Evolutionary conservation across 2,888 invertebrate species (phyloP), one percentile per base, ranked within the genome.

Genomic region (Coleophora flavipennella): DNA sequence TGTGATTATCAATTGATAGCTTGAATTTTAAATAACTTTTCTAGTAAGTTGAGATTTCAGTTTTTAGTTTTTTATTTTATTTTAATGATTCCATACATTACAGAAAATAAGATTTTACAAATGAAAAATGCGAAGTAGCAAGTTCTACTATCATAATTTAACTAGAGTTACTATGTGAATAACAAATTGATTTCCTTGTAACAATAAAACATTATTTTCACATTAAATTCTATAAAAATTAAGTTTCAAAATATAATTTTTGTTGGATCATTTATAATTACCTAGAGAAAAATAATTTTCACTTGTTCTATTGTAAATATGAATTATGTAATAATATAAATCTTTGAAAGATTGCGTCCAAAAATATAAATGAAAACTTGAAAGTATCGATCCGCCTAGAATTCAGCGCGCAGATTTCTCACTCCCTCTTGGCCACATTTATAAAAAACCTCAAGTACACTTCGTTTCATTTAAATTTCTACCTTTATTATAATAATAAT

Each of bases 361-460:
- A 69, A 72, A 72, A 68, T 69, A 70, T 57, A 47, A 61, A 55
- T 49, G 40, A 45, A 58, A 55, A 43, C 45, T 44, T 27, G 36
- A 20, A 20, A 3, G 20, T 20, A 20, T 36, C 41, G 40, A 20
- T 42, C 39, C 38, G 34, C 13, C 32, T 29, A 37, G 9, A 26
- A 2, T 7, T n/a, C 11, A 13, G 32, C 13, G n/a, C 29, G 11
- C 4, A 2, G 29, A 8, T 3, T 8, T 8, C 29, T 20, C 20
- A 6, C 20, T 6, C 6, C 20, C 6, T 20, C 20, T 20, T 20
- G 39, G 25, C 44, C 44, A 42, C 42, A 32, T 51, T 50, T 50
- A 48, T 62, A 59, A 51, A 61, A 63, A 63, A 66, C 57, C 51
- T 57, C 62, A 68, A 67, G 59, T 62, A 66, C 63, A 67, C 64